These are phyloP conservation scores for Rhagium mordax DNA, from an alignment of 2,888 invertebrate genomes.

Conservation along the genomic window DNA sequence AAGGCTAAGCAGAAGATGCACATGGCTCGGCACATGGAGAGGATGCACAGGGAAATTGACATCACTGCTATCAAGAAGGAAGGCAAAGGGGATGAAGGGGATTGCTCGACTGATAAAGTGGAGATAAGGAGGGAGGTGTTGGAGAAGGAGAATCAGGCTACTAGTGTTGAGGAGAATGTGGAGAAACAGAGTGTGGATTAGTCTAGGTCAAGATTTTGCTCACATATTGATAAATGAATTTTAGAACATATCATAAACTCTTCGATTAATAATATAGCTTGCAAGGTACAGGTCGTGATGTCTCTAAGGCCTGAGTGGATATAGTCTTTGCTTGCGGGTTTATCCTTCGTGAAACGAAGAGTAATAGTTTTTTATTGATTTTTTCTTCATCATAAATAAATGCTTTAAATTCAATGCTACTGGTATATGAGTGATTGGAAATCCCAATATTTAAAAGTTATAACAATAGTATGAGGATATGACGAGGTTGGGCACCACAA, in stretches of 20 bases:
- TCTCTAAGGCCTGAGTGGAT: no score
- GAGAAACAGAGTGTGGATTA: not conserved
- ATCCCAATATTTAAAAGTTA: no score
- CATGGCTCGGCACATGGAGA: slow-evolving; percentile 49
- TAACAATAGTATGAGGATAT: no score
- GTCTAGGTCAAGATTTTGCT: slow-evolving; percentile 17
- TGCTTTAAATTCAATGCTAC: no score
- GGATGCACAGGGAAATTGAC: slow-evolving; percentile 69
- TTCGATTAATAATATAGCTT: no score
- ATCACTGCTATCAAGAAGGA: slow-evolving; percentile 63
- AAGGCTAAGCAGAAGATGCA: slow-evolving; percentile 54
- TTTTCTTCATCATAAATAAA: no score
- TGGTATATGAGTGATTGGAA: no score
- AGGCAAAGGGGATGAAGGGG: slow-evolving; percentile 47
- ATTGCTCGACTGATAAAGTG: not conserved
- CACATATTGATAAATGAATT: not conserved
- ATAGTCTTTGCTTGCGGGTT: no score
- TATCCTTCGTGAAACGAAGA: no score
- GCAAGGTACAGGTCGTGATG: no score
- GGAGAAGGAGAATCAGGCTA: not conserved
- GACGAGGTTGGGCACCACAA: no score
- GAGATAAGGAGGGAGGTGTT: not conserved
- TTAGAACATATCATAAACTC: not conserved
- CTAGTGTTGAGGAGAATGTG: not conserved
- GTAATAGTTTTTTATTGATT: no score